Percentiles rank a stretch among this genome's conserved stretches.
phyloP scores from a whole-genome alignment of 2,888 invertebrate genomes.

The Stramonita haemastoma region DNA sequence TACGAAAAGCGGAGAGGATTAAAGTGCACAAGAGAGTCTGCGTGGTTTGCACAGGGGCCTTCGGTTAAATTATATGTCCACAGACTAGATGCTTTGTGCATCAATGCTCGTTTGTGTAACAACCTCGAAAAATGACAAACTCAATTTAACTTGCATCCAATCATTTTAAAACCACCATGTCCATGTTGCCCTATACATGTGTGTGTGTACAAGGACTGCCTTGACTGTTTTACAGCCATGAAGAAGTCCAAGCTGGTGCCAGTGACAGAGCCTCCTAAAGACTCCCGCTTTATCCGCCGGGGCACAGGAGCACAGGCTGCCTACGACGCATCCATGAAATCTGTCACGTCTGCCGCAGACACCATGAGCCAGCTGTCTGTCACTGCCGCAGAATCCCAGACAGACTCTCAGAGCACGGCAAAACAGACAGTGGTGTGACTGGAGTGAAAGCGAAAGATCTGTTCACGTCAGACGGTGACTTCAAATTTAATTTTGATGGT shows the following conservation, averaged over 20 bases:
- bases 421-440: not conserved
- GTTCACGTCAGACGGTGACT: constrained; percentile 3
- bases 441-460: not conserved
- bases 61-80: too few species aligned
- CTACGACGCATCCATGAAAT: not conserved
- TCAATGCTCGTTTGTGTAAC: too few species aligned
- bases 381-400: not conserved
- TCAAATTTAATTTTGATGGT: constrained; percentile 27
- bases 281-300: constrained; percentile 6
- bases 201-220: not conserved
- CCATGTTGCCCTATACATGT: not conserved
- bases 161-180: too few species aligned
- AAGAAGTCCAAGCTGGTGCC: constrained; percentile 25
- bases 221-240: constrained; percentile 29
- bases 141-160: too few species aligned
- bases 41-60: too few species aligned
- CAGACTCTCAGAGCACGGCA: not conserved
- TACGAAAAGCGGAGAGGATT: too few species aligned
- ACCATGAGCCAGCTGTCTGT: not conserved
- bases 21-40: too few species aligned
- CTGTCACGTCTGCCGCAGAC: not conserved
- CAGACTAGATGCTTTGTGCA: too few species aligned
- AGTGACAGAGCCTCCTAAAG: not conserved
- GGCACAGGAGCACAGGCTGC: not conserved
- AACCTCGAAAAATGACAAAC: too few species aligned